Evolutionary conservation across 2,888 invertebrate genomes (phyloP).

Genomic region (Campoletis raptor): DNA sequence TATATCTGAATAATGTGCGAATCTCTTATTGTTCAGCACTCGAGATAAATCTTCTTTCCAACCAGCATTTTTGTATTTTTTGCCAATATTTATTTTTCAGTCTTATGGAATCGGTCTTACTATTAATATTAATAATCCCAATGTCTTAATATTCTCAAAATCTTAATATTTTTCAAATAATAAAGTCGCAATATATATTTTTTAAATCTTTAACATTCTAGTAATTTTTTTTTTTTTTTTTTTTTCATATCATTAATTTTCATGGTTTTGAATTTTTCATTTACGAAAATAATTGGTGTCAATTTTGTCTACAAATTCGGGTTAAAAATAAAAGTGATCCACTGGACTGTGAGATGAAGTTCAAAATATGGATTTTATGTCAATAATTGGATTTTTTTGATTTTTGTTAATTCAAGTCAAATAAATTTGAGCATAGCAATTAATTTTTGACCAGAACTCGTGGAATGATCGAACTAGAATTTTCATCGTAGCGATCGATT

Average conservation of each 20-base stretch:
- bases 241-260: background rate
- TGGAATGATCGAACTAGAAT: too few relatives aligned
- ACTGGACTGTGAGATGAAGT: too few relatives aligned
- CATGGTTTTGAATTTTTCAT: background rate
- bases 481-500: too few relatives aligned
- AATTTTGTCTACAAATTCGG: background rate
- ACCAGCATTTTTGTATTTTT: slow-evolving; percentile 11
- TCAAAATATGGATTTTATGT: too few relatives aligned
- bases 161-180: background rate
- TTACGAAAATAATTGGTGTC: background rate
- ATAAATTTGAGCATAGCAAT: too few relatives aligned
- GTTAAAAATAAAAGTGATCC: background rate
- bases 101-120: background rate
- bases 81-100: background rate
- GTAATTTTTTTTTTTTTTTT: background rate
- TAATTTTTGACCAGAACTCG: too few relatives aligned
- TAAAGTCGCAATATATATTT: background rate
- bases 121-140: too few relatives aligned
- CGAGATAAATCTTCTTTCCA: background rate
- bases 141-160: too few relatives aligned
- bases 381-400: too few relatives aligned
- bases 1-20: slow-evolving; percentile 80
- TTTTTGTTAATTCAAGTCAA: background rate
- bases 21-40: background rate
- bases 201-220: background rate